These are phyloP conservation scores for Leucania comma DNA, from an alignment of 2,888 invertebrate species.

Conservation along the genomic window DNA sequence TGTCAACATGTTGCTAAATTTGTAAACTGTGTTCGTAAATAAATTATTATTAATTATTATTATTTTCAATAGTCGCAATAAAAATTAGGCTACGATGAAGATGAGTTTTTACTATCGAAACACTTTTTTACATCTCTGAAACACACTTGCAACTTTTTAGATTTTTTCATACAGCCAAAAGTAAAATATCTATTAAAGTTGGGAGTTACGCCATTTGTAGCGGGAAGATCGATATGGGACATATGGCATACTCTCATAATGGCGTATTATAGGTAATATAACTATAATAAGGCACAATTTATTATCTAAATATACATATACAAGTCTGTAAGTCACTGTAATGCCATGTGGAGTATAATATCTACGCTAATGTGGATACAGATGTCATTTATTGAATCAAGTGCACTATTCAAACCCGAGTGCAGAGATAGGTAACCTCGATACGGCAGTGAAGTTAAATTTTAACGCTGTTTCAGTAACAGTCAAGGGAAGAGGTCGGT, in stretches of 20 bases:
- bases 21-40: too few relatives aligned
- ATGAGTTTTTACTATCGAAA: too few relatives aligned
- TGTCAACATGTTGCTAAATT: too few relatives aligned
- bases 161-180: too few relatives aligned
- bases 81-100: too few relatives aligned
- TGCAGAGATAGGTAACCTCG: background rate
- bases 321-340: conserved; percentile 79
- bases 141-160: too few relatives aligned
- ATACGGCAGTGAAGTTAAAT: background rate
- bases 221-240: conserved; percentile 13
- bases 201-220: too few relatives aligned
- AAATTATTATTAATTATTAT: too few relatives aligned
- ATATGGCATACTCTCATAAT: conserved; percentile 61
- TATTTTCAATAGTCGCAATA: too few relatives aligned
- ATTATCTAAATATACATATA: conserved; percentile 84
- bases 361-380: conserved; percentile 60
- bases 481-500: background rate
- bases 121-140: too few relatives aligned
- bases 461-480: background rate
- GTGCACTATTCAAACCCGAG: conserved; percentile 11
- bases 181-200: too few relatives aligned
- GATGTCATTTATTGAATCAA: conserved; percentile 17
- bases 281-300: conserved; percentile 69
- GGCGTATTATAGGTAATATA: conserved; percentile 61
- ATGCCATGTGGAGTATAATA: conserved; percentile 80